Evolutionary conservation across 2,888 invertebrate genomes (phyloP), one percentile per base, ranked within the genome.

Genomic region (Harpalus rufipes): DNA sequence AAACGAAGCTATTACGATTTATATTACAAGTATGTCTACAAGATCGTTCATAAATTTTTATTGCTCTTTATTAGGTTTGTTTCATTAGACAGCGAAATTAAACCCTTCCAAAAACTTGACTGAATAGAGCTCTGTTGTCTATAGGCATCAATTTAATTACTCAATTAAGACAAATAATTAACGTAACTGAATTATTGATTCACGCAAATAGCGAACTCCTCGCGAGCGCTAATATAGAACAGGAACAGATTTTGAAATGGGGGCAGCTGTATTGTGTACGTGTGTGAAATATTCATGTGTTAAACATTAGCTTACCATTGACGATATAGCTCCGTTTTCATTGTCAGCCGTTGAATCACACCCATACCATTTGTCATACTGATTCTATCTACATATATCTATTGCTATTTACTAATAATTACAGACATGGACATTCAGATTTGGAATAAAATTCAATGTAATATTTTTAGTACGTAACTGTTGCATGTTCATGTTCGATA

Each of bases 151-250:
- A 63, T 63, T 21, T 63, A 63, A 63, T 63, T 63, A 63, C 21
- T 63, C 21, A 21, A 63, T 63, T 63, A 83, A 59, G 56, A 41
- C 32, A 83, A 83, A 83, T 83, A 72, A 83, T 83, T 83, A 83
- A 56, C 74, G 12, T 39, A 25, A 18, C 18, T 39, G 58, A 58
- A 74, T 74, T 72, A 83, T 83, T 83, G 82, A 83, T 74, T 83
- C 41, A 32, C 74, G 58, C 10, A 74, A 83, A 68, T 68, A 68
- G 39, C 14, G 14, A 32, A 39, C 14, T 25, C 16, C 25, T 10
- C 16, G 56, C 58, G 16, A 21, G 8, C 39, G 68, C 32, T 39
- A 10, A 41, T 32, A 65, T 65, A 65, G 65, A 10, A 6, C 68
- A 32, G 16, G 39, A 32, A 41, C 68, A 68, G 68, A 68, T 68